Conservation (phyloP, 2,113 vertebrate genomes). For the Pongo pygmaeus region DNA sequence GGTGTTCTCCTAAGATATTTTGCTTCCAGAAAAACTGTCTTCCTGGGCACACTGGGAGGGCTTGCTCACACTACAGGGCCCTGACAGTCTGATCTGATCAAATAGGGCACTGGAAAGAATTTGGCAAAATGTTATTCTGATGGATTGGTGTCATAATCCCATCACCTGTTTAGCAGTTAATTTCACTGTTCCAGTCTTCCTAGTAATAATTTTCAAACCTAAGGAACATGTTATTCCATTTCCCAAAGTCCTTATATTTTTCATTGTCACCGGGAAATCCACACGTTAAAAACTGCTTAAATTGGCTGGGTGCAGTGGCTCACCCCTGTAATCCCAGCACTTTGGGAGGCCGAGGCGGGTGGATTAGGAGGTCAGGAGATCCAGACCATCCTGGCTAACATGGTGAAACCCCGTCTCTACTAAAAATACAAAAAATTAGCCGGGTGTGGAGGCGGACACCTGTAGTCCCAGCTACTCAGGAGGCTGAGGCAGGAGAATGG, state of each 20-base stretch:
- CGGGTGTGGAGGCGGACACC: no score
- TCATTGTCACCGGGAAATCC: not conserved
- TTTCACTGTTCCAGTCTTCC: not conserved
- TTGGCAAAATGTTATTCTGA: not conserved
- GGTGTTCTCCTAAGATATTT: not conserved
- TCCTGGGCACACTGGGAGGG: no score
- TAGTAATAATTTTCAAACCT: not conserved
- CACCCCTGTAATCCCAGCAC: no score
- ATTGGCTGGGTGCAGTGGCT: not conserved
- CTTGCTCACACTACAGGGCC: not conserved
- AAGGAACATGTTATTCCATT: not conserved
- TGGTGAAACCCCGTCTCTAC: no score
- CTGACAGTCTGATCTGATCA: not conserved
- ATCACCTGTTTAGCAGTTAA: not conserved
- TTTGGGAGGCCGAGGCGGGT: no score
- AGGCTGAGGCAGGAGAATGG: no score
- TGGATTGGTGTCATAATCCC: fast-evolving
- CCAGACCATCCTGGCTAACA: no score
- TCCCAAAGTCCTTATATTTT: not conserved
- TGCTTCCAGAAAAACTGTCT: not conserved
- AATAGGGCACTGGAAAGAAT: not conserved
- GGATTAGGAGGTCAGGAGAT: no score
- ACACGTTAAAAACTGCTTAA: not conserved
- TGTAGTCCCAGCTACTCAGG: no score
- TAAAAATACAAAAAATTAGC: no score